Evolutionary conservation across 2,888 invertebrate species (phyloP).

Genomic region (Lasioglossum malachurum): DNA sequence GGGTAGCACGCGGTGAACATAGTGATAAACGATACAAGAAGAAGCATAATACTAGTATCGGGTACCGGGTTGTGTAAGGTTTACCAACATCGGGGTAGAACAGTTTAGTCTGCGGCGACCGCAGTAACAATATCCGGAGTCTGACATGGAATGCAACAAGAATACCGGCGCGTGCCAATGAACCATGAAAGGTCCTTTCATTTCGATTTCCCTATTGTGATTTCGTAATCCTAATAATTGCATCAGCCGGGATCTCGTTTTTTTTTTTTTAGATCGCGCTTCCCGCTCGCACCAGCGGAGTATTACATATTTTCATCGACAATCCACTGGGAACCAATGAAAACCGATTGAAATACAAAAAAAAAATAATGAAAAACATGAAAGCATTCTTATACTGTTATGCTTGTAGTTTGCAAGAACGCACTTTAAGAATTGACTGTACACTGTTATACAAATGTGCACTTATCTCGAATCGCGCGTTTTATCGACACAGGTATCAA

Average conservation of each 20-base stretch:
- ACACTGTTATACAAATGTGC: neutral
- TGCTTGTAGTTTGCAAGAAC: neutral
- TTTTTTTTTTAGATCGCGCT: neutral
- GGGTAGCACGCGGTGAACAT: neutral
- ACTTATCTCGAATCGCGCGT: neutral
- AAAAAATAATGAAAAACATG: neutral
- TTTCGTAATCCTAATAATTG: slow-evolving; percentile 56
- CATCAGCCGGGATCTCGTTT: slow-evolving; percentile 21
- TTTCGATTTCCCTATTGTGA: slow-evolving; percentile 55
- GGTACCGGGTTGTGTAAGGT: slow-evolving; percentile 30
- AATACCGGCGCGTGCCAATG: slow-evolving; percentile 58
- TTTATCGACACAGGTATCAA: neutral
- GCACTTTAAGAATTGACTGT: neutral
- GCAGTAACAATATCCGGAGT: slow-evolving; percentile 52
- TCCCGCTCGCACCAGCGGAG: neutral
- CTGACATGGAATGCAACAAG: slow-evolving; percentile 58
- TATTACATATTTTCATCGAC: neutral
- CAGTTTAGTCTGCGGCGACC: slow-evolving; percentile 33
- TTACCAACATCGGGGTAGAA: slow-evolving; percentile 29
- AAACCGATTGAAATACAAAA: neutral
- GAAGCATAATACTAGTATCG: neutral
- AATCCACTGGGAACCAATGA: neutral
- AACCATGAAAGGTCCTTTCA: slow-evolving; percentile 69
- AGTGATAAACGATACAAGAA: neutral
- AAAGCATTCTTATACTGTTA: neutral